Conservation (phyloP, 2,888 invertebrate species). For the Craniophora ligustri region DNA sequence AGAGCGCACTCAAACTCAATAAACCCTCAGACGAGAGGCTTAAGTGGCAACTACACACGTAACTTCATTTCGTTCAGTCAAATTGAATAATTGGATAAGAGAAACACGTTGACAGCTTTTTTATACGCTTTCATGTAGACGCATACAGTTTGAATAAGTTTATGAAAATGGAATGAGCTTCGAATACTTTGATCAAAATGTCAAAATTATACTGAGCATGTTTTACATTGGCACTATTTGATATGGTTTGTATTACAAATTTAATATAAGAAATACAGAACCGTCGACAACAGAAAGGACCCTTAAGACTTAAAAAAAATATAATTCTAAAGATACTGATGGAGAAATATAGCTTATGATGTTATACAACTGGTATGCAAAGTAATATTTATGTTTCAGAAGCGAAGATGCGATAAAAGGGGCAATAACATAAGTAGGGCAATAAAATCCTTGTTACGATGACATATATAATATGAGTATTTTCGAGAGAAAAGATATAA, state of each 20-base stretch:
- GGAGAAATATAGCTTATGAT: neutral
- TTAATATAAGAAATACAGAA: neutral
- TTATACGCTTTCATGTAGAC: constrained; percentile 17
- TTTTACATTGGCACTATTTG: neutral
- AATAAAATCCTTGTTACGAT: constrained; percentile 54
- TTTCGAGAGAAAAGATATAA: constrained; percentile 25
- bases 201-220: neutral
- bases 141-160: neutral
- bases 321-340: neutral
- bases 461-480: constrained; percentile 40
- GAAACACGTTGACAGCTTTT: constrained; percentile 45
- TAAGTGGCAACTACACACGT: constrained; percentile 68
- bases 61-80: constrained; percentile 65
- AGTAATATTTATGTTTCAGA: constrained; percentile 38
- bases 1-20: constrained; percentile 69
- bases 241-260: neutral
- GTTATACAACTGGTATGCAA: constrained; percentile 16
- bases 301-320: neutral
- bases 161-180: neutral
- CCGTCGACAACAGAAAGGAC: neutral
- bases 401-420: constrained; percentile 33
- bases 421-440: constrained; percentile 45
- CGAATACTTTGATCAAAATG: neutral
- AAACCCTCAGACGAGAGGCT: constrained; percentile 62
- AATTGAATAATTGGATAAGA: constrained; percentile 56